phyloP scores from a whole-genome alignment of 2,113 vertebrate species.

The Cettia cetti region DNA sequence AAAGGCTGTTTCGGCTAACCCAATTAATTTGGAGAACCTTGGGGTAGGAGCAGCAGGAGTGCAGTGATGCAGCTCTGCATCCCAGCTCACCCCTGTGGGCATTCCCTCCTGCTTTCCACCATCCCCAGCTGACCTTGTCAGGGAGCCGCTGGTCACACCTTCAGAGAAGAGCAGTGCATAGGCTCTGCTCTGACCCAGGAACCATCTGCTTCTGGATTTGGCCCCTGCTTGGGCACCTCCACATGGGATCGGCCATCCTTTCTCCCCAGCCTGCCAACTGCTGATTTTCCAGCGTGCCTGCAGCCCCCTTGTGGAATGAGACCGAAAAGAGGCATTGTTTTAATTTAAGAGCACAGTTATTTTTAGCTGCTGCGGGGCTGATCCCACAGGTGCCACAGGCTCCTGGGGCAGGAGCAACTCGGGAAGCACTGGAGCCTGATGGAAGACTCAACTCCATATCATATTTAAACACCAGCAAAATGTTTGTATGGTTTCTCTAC shows the following conservation, averaged over 20 bases:
- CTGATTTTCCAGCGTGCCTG: constrained; percentile 24
- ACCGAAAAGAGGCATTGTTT: constrained; percentile 31
- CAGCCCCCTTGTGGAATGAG: constrained; percentile 79
- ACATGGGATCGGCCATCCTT: background rate
- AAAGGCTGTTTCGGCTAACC: background rate
- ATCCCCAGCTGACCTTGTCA: background rate
- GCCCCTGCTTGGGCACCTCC: background rate
- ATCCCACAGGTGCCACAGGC: background rate
- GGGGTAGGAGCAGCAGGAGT: background rate
- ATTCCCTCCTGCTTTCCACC: background rate
- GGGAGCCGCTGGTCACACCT: background rate
- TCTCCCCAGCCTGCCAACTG: background rate
- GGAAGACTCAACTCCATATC: background rate
- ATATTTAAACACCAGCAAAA: background rate
- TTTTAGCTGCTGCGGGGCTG: background rate
- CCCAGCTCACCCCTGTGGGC: background rate
- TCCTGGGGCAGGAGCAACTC: accelerated
- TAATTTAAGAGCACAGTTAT: background rate
- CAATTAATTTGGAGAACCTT: background rate
- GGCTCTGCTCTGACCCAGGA: background rate
- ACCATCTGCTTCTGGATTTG: background rate
- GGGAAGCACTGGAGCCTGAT: accelerated
- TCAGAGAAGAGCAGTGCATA: accelerated
- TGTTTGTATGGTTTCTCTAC: background rate
- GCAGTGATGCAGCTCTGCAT: background rate